Conservation (phyloP, 2,113 vertebrate species). For the Rhineura floridana region DNA sequence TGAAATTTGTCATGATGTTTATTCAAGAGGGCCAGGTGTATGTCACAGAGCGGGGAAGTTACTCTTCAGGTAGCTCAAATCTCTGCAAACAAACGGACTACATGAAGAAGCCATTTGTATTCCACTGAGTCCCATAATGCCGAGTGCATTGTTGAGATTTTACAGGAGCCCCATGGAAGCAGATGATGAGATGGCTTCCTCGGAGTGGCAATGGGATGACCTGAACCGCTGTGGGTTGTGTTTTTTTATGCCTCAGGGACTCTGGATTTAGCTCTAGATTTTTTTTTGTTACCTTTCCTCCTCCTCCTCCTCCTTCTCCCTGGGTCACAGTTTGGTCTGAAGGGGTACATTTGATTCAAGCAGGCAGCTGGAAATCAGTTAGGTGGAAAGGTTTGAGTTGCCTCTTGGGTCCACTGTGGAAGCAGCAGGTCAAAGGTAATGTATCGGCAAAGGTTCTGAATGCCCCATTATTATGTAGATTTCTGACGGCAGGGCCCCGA, state of each 20-base stretch:
- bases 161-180: slow-evolving; percentile 58
- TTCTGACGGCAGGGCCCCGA: slow-evolving; percentile 60
- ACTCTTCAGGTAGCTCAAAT: slow-evolving; percentile 74
- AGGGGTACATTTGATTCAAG: slow-evolving; percentile 65
- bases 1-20: slow-evolving; percentile 77
- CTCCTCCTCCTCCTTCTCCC: slow-evolving; percentile 25
- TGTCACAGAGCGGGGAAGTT: slow-evolving; percentile 76
- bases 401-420: slow-evolving; percentile 69
- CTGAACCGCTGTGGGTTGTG: slow-evolving; percentile 16
- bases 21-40: slow-evolving; percentile 77
- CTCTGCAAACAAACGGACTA: slow-evolving; percentile 76
- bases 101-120: slow-evolving; percentile 92
- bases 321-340: slow-evolving; percentile 46
- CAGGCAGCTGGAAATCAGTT: slow-evolving; percentile 75
- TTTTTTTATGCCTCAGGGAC: slow-evolving; percentile 56
- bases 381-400: slow-evolving; percentile 77
- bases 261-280: slow-evolving; percentile 26
- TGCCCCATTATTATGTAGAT: slow-evolving; percentile 57
- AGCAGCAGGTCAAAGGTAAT: slow-evolving; percentile 82
- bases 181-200: slow-evolving; percentile 37
- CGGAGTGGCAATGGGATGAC: slow-evolving; percentile 43
- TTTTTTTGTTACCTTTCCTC: not conserved
- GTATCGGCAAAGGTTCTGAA: slow-evolving; percentile 64
- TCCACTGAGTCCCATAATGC: slow-evolving; percentile 72
- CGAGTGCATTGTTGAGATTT: slow-evolving; percentile 74